Evolutionary conservation across 2,888 invertebrate genomes (phyloP).

Genomic region (Diadegma fenestrale): DNA sequence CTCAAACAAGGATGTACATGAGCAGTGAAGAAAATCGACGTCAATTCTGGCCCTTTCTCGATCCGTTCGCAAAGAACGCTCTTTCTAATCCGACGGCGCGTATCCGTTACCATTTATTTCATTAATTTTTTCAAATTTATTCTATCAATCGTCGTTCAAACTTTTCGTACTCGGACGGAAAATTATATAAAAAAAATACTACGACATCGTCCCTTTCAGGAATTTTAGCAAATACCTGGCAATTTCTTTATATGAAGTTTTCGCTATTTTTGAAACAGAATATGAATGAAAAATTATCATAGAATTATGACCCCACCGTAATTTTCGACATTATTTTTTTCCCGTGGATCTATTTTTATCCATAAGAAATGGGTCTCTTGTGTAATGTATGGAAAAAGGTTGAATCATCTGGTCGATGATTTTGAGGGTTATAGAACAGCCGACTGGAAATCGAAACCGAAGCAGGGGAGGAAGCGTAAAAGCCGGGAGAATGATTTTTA

Average conservation of each 20-base stretch:
- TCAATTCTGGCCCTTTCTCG: background rate
- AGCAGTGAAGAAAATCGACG: slow-evolving; percentile 13
- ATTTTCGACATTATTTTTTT: too few species aligned
- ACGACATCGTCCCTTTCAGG: too few species aligned
- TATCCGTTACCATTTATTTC: background rate
- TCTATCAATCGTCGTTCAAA: background rate
- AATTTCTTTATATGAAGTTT: too few species aligned
- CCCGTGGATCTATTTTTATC: too few species aligned
- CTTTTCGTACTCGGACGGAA: background rate
- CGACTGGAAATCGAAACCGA: background rate
- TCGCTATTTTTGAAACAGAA: too few species aligned
- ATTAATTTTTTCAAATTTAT: background rate
- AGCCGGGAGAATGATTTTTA: slow-evolving; percentile 47
- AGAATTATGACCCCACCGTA: too few species aligned
- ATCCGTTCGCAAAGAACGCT: background rate
- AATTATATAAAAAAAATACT: too few species aligned
- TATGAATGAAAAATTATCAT: too few species aligned
- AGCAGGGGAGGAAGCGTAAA: slow-evolving; percentile 53
- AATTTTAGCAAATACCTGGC: too few species aligned
- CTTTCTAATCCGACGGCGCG: background rate
- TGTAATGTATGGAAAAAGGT: background rate
- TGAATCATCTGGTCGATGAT: background rate
- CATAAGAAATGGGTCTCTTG: background rate
- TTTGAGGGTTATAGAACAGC: background rate
- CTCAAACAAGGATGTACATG: slow-evolving; percentile 20